Base-by-base conservation (phyloP, 2,888 invertebrate genomes). In the Rhimphoctona megacephalus region DNA sequence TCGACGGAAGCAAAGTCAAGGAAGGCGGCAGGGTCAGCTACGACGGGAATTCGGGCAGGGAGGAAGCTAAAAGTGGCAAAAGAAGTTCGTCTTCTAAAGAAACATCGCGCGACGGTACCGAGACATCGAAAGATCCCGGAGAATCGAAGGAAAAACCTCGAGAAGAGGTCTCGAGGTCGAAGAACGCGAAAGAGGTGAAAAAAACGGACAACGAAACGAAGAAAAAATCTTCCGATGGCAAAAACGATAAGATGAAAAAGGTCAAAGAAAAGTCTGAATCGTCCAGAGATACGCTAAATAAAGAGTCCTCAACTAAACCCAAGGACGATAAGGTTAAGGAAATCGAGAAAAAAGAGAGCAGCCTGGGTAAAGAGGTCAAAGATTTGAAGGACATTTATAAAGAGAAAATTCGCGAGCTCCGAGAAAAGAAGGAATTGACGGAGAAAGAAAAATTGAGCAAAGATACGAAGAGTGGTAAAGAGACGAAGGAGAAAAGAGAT, bases 321-420 rank as follows among this genome's bases (percentile, higher is more conserved):
- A 89, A 90, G 87, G 89, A 90, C 66, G 82, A 90, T 78, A 88
- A 90, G 81, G 25, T 69, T 33, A 89, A 90, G 87, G 88, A 92
- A 19, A 81, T 90, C 0, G 93, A 92, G 2, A 92, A 90, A 67
- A 93, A 92, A 64, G 92, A 93, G 6, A 87, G 83, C n/a, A 78
- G 81, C 14, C 90, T 78, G n/a, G 89, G 85, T 14, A 90, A 92
- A 49, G 93, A 91, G 73, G 86, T 88, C 1, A 94, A 93, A 87
- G 94, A 94, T 87, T 83, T 94, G 49, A 94, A 94, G 80, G 94
- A 94, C 86, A 90, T 94, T n/a, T 94, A 94, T 69, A 94, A 94
- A 85, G 94, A 94, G 78, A 94, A 94, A 88, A 94, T 94, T 67
- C 90, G 94, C n/a, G 94, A 94, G 74, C 87, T 94, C 19, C 89